Evolutionary conservation across 2,113 vertebrate genomes (phyloP).

Genomic region (Conger conger): DNA sequence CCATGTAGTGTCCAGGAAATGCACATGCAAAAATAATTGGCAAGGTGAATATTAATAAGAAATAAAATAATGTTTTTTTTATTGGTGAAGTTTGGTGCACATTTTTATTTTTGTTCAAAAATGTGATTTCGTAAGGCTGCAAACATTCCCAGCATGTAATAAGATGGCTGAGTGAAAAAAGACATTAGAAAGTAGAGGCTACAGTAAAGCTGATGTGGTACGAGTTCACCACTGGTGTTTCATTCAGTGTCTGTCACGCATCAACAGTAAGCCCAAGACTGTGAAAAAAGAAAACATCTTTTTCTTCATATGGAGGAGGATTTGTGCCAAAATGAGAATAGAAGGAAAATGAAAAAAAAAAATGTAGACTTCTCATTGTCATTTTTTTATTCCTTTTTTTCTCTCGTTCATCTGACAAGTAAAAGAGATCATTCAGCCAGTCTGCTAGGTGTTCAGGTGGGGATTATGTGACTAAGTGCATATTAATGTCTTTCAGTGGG

Average conservation of each 20-base stretch:
- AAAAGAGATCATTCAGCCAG: neutral
- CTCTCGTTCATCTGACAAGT: neutral
- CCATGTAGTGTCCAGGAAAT: too few relatives aligned
- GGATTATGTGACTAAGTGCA: neutral
- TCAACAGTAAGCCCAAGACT: neutral
- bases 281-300: neutral
- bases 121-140: neutral
- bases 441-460: neutral
- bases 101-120: neutral
- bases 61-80: neutral
- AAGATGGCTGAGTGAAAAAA: neutral
- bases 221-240: neutral
- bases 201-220: neutral
- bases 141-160: neutral
- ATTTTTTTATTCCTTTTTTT: neutral
- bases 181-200: neutral
- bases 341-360: neutral
- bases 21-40: too few relatives aligned
- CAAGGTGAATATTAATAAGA: neutral
- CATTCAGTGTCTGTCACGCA: neutral
- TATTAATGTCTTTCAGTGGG: neutral
- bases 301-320: neutral
- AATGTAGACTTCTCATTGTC: neutral
- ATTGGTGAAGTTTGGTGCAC: too few relatives aligned
- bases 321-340: neutral